These are phyloP conservation scores for Venustaconcha ellipsiformis DNA, from an alignment of 1,140 invertebrate species.

Conservation along the genomic window DNA sequence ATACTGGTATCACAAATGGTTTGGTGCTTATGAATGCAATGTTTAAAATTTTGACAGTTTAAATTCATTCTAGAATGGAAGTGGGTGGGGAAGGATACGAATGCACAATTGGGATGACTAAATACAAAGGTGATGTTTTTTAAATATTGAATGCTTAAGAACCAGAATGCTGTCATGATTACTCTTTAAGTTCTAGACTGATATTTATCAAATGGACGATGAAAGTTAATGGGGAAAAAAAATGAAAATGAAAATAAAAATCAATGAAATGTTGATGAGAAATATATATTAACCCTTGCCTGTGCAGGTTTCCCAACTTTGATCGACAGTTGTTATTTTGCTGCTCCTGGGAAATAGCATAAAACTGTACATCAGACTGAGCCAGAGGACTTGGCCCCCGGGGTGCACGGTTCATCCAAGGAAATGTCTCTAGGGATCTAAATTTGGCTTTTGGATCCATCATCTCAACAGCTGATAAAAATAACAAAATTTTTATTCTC, in stretches of 20 bases:
- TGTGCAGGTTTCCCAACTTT: slow-evolving; percentile 46
- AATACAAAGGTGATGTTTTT: too few species aligned
- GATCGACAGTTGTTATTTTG: slow-evolving; percentile 60
- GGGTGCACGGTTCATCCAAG: slow-evolving; percentile 52
- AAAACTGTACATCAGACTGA: slow-evolving; percentile 61
- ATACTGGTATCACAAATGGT: too few species aligned
- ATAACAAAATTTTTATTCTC: not conserved
- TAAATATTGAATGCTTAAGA: too few species aligned
- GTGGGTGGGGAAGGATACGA: too few species aligned
- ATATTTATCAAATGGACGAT: too few species aligned
- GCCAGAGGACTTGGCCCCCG: slow-evolving; percentile 62
- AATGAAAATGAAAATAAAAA: slow-evolving; percentile 6
- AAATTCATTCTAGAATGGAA: too few species aligned
- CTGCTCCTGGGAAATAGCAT: slow-evolving; percentile 60
- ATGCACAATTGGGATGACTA: too few species aligned
- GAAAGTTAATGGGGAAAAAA: not conserved
- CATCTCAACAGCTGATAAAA: slow-evolving; percentile 68
- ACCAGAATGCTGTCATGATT: too few species aligned
- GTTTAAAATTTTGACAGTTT: too few species aligned
- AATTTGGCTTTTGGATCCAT: slow-evolving; percentile 68
- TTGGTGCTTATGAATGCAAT: too few species aligned
- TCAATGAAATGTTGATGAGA: slow-evolving; percentile 1
- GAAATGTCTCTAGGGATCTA: slow-evolving; percentile 45
- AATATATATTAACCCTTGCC: slow-evolving; percentile 45
- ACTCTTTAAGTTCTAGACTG: too few species aligned